These are phyloP conservation scores for Parnassius glacialis DNA, from an alignment of 2,888 invertebrate genomes.

Conservation along the genomic window DNA sequence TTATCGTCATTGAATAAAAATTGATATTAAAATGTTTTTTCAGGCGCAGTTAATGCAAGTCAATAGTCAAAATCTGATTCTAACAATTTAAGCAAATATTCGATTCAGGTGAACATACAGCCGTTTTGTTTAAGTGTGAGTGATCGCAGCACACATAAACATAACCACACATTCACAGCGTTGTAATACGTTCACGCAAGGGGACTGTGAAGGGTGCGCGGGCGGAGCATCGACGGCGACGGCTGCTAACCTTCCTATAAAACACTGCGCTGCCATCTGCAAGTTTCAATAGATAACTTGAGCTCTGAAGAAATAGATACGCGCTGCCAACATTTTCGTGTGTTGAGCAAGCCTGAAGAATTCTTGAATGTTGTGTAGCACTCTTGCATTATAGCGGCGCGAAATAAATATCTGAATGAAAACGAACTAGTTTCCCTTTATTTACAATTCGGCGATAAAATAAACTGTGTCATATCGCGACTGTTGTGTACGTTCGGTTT, in stretches of 20 bases:
- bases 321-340: constrained; percentile 67
- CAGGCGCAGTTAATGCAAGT: constrained; percentile 4
- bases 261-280: constrained; percentile 79
- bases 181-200: constrained; percentile 34
- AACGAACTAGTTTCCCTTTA: constrained; percentile 37
- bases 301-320: constrained; percentile 68
- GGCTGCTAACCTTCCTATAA: constrained; percentile 67
- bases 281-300: constrained; percentile 79
- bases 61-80: constrained; percentile 15
- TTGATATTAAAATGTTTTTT: neutral
- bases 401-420: constrained; percentile 59
- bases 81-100: constrained; percentile 42
- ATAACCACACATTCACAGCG: constrained; percentile 32
- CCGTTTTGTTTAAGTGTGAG: constrained; percentile 35
- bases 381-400: constrained; percentile 58
- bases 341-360: constrained; percentile 49
- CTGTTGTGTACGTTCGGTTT: constrained; percentile 40
- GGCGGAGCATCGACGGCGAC: constrained; percentile 45
- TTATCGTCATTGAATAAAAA: too few relatives aligned
- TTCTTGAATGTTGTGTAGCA: constrained; percentile 59
- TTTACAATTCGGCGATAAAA: constrained; percentile 34
- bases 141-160: constrained; percentile 40
- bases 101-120: constrained; percentile 36
- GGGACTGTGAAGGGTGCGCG: constrained; percentile 39
- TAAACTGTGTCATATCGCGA: constrained; percentile 59